Base-by-base conservation (phyloP, 2,797 vertebrate genomes). In the Diplodus puntazzo region DNA sequence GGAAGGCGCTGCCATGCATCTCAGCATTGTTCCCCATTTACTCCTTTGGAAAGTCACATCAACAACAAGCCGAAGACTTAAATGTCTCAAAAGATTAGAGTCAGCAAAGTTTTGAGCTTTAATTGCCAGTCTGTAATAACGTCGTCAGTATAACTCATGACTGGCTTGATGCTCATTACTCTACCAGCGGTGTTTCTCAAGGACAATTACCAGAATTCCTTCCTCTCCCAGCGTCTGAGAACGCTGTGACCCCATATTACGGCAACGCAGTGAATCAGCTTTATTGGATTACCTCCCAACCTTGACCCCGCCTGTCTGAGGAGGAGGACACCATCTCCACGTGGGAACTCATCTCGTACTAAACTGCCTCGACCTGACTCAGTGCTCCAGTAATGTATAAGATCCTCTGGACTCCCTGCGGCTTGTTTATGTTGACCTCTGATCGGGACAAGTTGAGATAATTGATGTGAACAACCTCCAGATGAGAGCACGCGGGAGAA, bases 231-330 rank as follows among this genome's bases (percentile, higher is more conserved):
- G 66, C 49, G 1, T 84, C 83, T 84, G 76, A 80, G 85, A 87
- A 84, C 83, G 75, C 79, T 5, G 50, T 55, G 82, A 91, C 87
- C 87, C 84, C 73, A 74, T 73, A 89, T 92, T 79, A 77, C 78
- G 79, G 87, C 86, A 63, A 80, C 8, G 61, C 90, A 88, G 87
- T 92, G 90, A 93, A 92, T 94, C 90, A 90, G 83, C 89, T 92
- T 93, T 92, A 95, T 93, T 90, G 86, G 88, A 91, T 94, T 92
- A 92, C 87, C 78, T 84, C 59, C 68, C 80, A 82, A 89, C 90
- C 92, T 93, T 93, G 84, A 92, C 90, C 90, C 75, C 5, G 3
- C 49, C 80, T 63, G 52, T 88, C 77, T 82, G 79, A 80, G 63
- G 75, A 78, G 55, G 80, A 87, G 78, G 52, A 80, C 78, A 78